Base-by-base conservation (phyloP, 2,113 vertebrate genomes). In the human region DNA sequence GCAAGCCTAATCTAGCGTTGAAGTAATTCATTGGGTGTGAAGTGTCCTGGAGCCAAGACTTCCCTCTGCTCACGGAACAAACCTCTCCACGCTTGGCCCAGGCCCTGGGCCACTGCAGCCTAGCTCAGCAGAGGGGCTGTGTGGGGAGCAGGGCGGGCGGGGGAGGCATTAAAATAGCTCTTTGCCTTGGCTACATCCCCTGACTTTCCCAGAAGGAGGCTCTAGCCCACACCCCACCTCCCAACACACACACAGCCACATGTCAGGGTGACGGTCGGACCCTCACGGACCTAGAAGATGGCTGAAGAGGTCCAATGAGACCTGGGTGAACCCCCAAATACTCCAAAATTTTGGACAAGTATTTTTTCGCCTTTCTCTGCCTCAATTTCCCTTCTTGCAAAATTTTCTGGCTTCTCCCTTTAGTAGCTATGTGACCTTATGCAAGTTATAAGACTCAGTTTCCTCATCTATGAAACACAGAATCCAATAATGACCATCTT, bases 11-110 rank as follows among this genome's bases (percentile, higher is more conserved):
- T 98, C 98, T 98, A 94, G 98, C 97, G 98, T 95, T 98, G 99
- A 98, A 98, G 97, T 99, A 99, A 99, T 99, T 99, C 98, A 99
- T 98, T 98, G 98, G 98, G 98, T 98, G 98, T 98, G 98, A 99
- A 98, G 95, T 48, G 78, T 97, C 98, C 98, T 96, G 81, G 96
- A 98, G 98, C 98, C 98, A 99, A 98, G 98, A 98, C 81, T 97
- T 97, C 97, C 98, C 98, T 97, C 97, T 78, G 94, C 94, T 98
- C 98, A 97, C 92, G 3, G 59, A 98, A 2, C 94, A 98, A 97
- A 97, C 82, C 95, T 97, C 97, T 98, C 98, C 92, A 80, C 55
- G 96, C 96, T 96, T 27, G 94, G 98, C 96, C 96, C 87, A 13
- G 50, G 73, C 98, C 96, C 98, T 79, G 81, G 92, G 97, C 96